Evolutionary conservation across 2,113 vertebrate species (phyloP), one percentile per base, ranked within the genome.

Genomic region (Tetrax tetrax): DNA sequence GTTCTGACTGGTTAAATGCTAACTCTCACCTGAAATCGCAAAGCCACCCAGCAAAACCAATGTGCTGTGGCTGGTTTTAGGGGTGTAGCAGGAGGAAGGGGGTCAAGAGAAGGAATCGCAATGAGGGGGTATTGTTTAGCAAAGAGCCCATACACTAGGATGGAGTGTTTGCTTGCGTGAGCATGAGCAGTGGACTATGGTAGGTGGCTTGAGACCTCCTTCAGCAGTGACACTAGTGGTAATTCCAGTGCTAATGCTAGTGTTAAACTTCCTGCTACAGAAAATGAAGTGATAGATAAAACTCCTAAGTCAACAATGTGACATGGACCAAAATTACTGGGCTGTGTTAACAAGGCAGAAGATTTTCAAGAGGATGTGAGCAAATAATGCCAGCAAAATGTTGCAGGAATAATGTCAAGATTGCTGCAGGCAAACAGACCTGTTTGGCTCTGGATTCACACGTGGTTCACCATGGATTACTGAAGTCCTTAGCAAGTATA

Each of bases 221-320:
- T 51, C 2, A 0, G 29, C 33, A 56, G 60, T 18, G 50, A 10
- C 17, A 23, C 16, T 60, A 3, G 0, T 1, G 5, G 79, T 66
- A 88, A 81, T 90, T 60, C 45, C 28, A 45, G 43, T 6, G 59
- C 35, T 87, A 83, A 63, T 43, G 45, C 31, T 14, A 53, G 78
- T 43, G 23, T 45, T 84, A 84, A 68, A 33, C 25, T 61, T 83
- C 53, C 47, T 93, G 63, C 78, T 87, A 31, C 38, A 80, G 66
- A 88, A 91, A 87, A 37, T 53, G 29, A 79, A 74, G 28, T 23
- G 37, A 41, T 57, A 66, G 57, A 45, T 68, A 20, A 84, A 83
- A 79, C 14, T 43, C 37, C 22, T 23, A 13, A 28, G 53, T 68
- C 48, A 82, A 64, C 48, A 85, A 12, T 0, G 3, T 54, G 59